These are phyloP conservation scores for Aleadryas rufinucha DNA, from an alignment of 2,113 vertebrate species.

Conservation along the genomic window DNA sequence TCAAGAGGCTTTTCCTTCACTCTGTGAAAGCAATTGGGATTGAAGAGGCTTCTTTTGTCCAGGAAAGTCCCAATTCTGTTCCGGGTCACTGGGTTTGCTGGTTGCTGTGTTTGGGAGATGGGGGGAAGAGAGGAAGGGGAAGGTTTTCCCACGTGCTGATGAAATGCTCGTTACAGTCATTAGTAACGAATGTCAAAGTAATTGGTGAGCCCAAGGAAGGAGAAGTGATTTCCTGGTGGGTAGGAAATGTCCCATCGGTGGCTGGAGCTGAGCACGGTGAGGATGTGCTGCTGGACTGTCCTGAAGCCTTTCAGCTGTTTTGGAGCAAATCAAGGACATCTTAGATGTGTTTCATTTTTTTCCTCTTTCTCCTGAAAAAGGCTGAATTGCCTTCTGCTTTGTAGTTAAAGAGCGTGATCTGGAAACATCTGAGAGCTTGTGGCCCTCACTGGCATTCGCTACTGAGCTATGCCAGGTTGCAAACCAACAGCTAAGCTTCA, in stretches of 20 bases:
- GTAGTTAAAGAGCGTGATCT: background rate
- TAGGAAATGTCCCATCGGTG: background rate
- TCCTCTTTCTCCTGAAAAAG: background rate
- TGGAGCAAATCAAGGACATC: background rate
- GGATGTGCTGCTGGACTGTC: background rate
- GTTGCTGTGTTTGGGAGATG: background rate
- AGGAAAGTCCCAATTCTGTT: background rate
- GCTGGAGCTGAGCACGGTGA: rapidly evolving
- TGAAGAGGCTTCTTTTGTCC: slow-evolving; percentile 31
- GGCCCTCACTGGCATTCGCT: background rate
- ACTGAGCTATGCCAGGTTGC: rapidly evolving
- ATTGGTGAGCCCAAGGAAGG: background rate
- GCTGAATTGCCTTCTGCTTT: background rate
- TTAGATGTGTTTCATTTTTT: background rate
- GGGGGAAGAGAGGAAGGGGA: background rate
- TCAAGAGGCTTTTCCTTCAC: slow-evolving; percentile 3
- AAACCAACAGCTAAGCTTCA: background rate
- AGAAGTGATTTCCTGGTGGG: background rate
- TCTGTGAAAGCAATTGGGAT: background rate
- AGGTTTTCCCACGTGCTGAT: slow-evolving; percentile 15
- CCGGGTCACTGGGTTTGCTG: background rate
- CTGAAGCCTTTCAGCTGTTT: background rate
- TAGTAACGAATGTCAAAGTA: background rate
- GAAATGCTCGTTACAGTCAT: background rate
- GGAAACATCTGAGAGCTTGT: background rate